Base-by-base conservation (phyloP, 1,140 invertebrate species). In the Apis laboriosa region DNA sequence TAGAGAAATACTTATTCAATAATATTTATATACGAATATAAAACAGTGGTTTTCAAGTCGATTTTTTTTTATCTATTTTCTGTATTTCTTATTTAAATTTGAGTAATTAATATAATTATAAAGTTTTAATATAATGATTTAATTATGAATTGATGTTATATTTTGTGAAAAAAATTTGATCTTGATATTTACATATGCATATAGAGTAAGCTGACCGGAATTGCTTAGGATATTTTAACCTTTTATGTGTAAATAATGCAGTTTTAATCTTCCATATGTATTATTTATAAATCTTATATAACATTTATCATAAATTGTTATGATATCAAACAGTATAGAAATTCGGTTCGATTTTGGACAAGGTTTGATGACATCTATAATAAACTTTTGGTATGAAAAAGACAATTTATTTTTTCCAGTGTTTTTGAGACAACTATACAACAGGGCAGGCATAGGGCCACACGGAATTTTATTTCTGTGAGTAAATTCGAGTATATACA, bases 381-480 rank as follows among this genome's bases (percentile, higher is more conserved):
- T 15, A 24, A 78, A 13, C 34, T 70, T 34, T 75, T 84, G 55
- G 77, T 84, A 76, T 77, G 78, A 80, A 74, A 58, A 85, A 76
- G 28, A 74, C 71, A 55, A 84, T 77, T 87, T 90, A 78, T 90
- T 91, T 92, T 89, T 91, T 91, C 53, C 92, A 93, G 93, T 83
- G 87, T 85, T 85, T 92, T 91, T 92, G 88, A 90, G 80, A 89
- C 85, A 90, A 88, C 87, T 86, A 71, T 89, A 88, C 85, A 83
- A 75, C 86, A 87, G 76, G 80, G 86, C 90, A 86, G 87, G 86
- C 80, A 89, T 89, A 88, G 88, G 84, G 78, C 77, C 85, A 64
- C 86, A 89, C 83, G 88, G 89, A 91, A 86, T 88, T 89, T 92
- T 81, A 61, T 93, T 92, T 90, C 89, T 88, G 93, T 93, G 92